Evolutionary conservation across 2,888 invertebrate genomes (phyloP).

Genomic region (Chrysolina americana): DNA sequence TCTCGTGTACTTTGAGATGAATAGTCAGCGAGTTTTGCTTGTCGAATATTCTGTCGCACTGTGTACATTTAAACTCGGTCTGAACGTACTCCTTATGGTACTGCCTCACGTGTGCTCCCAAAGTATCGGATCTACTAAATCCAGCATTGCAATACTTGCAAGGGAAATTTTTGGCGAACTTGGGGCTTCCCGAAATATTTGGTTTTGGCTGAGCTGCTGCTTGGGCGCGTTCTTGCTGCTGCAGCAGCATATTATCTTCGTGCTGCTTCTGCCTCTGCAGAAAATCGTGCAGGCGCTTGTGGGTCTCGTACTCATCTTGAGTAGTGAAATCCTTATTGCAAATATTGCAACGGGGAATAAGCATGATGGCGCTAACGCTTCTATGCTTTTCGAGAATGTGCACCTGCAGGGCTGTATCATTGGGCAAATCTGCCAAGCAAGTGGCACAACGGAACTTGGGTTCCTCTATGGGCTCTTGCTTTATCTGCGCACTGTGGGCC

Average conservation of each 20-base stretch:
- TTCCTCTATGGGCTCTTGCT: constrained; percentile 55
- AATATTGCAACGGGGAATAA: constrained; percentile 70
- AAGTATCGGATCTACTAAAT: constrained; percentile 76
- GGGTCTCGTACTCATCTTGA: constrained; percentile 75
- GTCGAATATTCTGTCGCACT: constrained; percentile 76
- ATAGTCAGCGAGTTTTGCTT: constrained; percentile 77
- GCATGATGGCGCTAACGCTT: constrained; percentile 62
- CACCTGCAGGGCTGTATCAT: constrained; percentile 66
- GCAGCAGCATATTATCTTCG: constrained; percentile 45
- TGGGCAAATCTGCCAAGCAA: constrained; percentile 60
- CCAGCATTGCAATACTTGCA: constrained; percentile 77
- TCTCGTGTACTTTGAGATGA: constrained; percentile 76
- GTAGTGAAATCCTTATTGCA: constrained; percentile 76
- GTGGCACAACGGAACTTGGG: constrained; percentile 61
- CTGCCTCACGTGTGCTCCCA: constrained; percentile 77
- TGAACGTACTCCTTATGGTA: constrained; percentile 72
- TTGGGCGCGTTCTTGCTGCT: constrained; percentile 63
- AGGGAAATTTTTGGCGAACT: constrained; percentile 65
- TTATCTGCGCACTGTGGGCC: constrained; percentile 31
- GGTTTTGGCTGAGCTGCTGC: constrained; percentile 9
- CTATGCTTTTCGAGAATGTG: constrained; percentile 66
- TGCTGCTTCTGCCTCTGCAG: constrained; percentile 60
- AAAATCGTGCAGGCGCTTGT: constrained; percentile 72
- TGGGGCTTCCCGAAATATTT: constrained; percentile 4
- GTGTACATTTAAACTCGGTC: constrained; percentile 74